A percentile compares a stretch with the other conserved stretches of the same genome.
phyloP scores from a whole-genome alignment of 2,113 vertebrate genomes.

The Mormyrus lacerda region DNA sequence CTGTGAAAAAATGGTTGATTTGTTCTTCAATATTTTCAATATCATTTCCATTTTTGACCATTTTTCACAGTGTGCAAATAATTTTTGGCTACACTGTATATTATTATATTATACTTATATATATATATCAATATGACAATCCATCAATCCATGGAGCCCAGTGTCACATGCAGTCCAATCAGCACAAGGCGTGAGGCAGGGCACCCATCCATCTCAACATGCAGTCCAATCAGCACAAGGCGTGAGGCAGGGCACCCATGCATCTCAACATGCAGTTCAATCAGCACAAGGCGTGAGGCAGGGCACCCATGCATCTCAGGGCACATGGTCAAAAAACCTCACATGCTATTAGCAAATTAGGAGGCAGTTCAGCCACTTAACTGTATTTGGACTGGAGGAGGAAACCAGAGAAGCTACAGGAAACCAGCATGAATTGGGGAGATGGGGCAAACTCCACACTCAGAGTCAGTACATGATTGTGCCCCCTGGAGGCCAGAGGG shows the following conservation, averaged over 20 bases:
- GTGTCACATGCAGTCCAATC: background rate
- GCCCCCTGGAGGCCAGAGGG: background rate
- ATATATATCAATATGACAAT: too few relatives aligned
- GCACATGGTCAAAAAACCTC: background rate
- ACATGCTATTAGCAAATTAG: background rate
- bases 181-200: background rate
- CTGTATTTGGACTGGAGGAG: background rate
- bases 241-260: too few relatives aligned
- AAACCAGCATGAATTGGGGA: background rate
- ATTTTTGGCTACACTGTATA: too few relatives aligned
- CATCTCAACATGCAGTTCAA: too few relatives aligned
- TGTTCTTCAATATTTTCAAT: too few relatives aligned
- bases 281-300: background rate
- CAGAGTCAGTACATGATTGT: background rate
- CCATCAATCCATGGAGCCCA: too few relatives aligned
- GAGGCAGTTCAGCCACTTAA: background rate
- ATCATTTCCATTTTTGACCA: too few relatives aligned
- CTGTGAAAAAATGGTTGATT: background rate
- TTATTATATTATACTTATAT: too few relatives aligned
- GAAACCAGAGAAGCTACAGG: background rate
- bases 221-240: too few relatives aligned
- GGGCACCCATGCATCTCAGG: background rate
- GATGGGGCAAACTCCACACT: background rate
- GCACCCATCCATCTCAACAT: background rate
- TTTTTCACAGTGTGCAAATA: too few relatives aligned